Base-by-base conservation (phyloP, 2,888 invertebrate genomes). In the Charanyca ferruginea region DNA sequence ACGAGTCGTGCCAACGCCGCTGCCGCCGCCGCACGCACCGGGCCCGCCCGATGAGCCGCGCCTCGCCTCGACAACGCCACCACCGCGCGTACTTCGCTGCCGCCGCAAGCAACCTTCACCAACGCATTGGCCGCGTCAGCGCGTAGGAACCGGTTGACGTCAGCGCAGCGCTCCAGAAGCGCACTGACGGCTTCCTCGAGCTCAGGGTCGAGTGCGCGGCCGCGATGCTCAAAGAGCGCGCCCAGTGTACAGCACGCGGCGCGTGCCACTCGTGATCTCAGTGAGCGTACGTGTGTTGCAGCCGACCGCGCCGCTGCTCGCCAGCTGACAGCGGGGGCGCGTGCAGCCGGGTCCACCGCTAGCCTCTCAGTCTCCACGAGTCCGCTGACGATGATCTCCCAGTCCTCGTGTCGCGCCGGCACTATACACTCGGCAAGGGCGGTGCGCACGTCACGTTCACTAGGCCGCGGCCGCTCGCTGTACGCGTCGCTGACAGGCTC, bases 261-360 rank as follows among this genome's bases (percentile, higher is more conserved):
- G 53, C 99, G 96, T 0, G 99, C 97, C 0, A 99, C 99, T 88
- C 99, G 98, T 0, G 99, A 99, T 25, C 99, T 96, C 70, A 99
- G 96, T 91, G 99, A 99, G 79, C 97, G 97, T 52, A 98, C 97
- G 85, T 99, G 97, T 70, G 96, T 96, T 0, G 98, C 97, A 25
- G 98, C 91, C 69, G 96, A 96, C n/a, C 97, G 96, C 0, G 97
- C 97, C 41, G 98, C 94, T 72, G 96, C 96, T 9, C 97, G 96
- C 90, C 95, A 95, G 77, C 97, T 97, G 25, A 97, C 95, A 25
- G 97, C 96, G 52, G 97, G 97, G 68, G 98, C 96, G 73, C 97
- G 97, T 1, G 95, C 97, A 0, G 96, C 94, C 80, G 97, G 96
- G 81, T 97, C 97, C 48, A 96, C 96, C 1, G 97, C 97, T 23